Evolutionary conservation across 2,113 vertebrate species (phyloP).

Genomic region (Sander vitreus): DNA sequence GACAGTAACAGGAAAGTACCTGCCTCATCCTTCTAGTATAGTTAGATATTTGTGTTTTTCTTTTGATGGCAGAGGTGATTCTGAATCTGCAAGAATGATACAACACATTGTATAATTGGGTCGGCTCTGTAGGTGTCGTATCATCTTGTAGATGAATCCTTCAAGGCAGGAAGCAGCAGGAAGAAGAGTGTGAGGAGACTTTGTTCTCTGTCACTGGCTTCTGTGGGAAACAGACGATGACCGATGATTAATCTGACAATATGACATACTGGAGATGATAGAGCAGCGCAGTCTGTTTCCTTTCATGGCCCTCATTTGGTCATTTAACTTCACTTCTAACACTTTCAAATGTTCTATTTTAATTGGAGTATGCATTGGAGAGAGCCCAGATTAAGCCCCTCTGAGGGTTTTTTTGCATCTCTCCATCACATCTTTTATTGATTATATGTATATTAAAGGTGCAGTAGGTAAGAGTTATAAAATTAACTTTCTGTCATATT

Average conservation of each 20-base stretch:
- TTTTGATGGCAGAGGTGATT: conserved; percentile 3
- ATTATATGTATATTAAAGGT: no score
- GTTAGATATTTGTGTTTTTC: neutral
- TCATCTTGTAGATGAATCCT: conserved; percentile 10
- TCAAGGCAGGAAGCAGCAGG: neutral
- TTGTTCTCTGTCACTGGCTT: conserved; percentile 39
- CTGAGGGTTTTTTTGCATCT: no score
- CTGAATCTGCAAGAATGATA: neutral
- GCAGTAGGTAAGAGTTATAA: no score
- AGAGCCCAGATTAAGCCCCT: no score
- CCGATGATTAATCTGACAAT: conserved; percentile 67
- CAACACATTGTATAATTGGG: neutral
- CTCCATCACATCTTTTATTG: no score
- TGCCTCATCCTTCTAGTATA: conserved; percentile 21
- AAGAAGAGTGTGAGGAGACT: conserved; percentile 41
- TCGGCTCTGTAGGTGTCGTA: neutral
- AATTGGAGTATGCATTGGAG: no score
- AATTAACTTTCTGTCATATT: no score
- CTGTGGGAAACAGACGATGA: conserved; percentile 50
- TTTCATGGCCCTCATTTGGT: no score
- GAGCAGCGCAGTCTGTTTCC: neutral
- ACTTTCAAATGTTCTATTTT: no score
- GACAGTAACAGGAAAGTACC: conserved; percentile 26
- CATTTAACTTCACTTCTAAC: neutral
- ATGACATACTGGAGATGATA: conserved; percentile 11